Evolutionary conservation across 2,888 invertebrate genomes (phyloP).

Genomic region (Chelonus formosanus): DNA sequence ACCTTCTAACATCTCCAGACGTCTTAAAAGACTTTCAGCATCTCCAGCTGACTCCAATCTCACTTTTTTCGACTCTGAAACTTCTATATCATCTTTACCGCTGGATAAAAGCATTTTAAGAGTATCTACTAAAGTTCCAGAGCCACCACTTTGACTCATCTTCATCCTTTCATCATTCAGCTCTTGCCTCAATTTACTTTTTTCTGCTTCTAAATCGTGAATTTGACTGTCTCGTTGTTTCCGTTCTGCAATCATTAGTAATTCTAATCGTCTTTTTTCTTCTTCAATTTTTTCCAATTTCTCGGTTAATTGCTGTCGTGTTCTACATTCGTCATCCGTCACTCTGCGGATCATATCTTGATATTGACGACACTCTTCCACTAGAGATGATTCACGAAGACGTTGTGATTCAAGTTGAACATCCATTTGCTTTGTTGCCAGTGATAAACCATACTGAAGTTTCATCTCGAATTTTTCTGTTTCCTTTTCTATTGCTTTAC

Average conservation of each 20-base stretch:
- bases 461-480: conserved; percentile 67
- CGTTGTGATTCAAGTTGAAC: conserved; percentile 67
- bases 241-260: conserved; percentile 44
- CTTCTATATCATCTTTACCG: conserved; percentile 55
- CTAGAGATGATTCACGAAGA: conserved; percentile 71
- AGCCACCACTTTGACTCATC: conserved; percentile 46
- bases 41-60: conserved; percentile 50
- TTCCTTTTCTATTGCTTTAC: conserved; percentile 69
- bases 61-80: conserved; percentile 61
- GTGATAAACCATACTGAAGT: conserved; percentile 64
- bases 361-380: conserved; percentile 74
- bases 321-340: conserved; percentile 72
- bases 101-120: conserved; percentile 42
- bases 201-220: conserved; percentile 45
- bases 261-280: conserved; percentile 49
- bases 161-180: conserved; percentile 49
- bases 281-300: conserved; percentile 58
- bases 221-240: conserved; percentile 48
- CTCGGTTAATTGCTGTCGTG: conserved; percentile 66
- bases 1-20: conserved; percentile 55
- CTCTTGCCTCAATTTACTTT: conserved; percentile 48
- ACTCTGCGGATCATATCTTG: conserved; percentile 75
- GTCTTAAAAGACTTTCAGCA: conserved; percentile 42
- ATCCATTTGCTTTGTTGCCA: conserved; percentile 61
- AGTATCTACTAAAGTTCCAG: conserved; percentile 40